Percentiles rank a stretch among this genome's conserved stretches.
Evolutionary conservation across 30 jellyfish, hydroid and myxozoan species (phyloP).

Genomic region (Cassiopea xamachana): DNA sequence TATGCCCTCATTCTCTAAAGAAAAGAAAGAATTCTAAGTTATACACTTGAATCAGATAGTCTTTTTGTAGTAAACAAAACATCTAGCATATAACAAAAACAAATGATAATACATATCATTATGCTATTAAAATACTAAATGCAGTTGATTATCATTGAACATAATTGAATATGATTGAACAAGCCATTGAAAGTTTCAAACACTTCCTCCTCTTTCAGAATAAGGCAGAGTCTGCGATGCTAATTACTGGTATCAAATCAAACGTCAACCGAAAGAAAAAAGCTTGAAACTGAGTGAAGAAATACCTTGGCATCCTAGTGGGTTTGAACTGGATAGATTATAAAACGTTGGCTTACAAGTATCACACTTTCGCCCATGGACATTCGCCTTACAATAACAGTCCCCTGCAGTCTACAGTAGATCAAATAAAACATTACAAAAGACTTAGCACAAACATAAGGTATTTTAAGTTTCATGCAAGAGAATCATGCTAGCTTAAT

Average conservation of each 20-base stretch:
- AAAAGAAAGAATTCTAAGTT: too few species aligned
- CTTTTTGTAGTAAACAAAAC: too few species aligned
- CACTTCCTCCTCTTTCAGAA: too few species aligned
- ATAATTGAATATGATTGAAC: too few species aligned
- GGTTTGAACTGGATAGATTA: conserved; percentile 68
- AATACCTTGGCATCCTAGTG: conserved; percentile 84
- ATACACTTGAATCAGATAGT: too few species aligned
- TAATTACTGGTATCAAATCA: not conserved
- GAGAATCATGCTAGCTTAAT: not conserved
- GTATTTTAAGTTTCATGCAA: not conserved
- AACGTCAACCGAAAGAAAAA: not conserved
- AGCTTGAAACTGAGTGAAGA: not conserved
- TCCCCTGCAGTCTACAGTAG: conserved; percentile 83
- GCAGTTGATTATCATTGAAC: too few species aligned
- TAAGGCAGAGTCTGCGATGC: too few species aligned
- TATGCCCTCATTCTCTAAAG: too few species aligned
- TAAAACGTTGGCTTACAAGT: conserved; percentile 81
- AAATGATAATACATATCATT: too few species aligned
- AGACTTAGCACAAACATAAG: not conserved
- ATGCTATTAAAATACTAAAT: too few species aligned
- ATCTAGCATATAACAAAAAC: too few species aligned
- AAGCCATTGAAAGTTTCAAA: too few species aligned
- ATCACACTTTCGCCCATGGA: conserved; percentile 68
- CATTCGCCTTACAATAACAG: conserved; percentile 90
- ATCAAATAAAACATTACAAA: not conserved